Percentiles rank a stretch among this genome's conserved stretches.
phyloP scores from a whole-genome alignment of 53 echinoderm and acorn worm species.

The Paracentrotus lividus region DNA sequence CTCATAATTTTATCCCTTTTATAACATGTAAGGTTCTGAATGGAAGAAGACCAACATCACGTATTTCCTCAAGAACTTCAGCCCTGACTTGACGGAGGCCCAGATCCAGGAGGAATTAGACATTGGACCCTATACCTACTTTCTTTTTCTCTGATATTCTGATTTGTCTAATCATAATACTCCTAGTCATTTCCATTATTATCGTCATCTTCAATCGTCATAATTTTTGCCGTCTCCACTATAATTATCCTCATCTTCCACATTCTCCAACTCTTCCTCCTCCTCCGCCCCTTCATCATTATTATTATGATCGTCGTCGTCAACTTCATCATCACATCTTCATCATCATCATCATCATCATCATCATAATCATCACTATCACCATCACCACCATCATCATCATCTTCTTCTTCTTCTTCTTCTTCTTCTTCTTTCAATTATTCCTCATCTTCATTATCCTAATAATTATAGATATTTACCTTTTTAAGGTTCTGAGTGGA shows the following conservation, averaged over 20 bases:
- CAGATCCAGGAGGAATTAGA: slow-evolving; percentile 74
- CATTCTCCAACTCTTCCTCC: too few relatives aligned
- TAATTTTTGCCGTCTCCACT: too few relatives aligned
- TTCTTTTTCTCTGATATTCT: too few relatives aligned
- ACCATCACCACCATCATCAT: background rate
- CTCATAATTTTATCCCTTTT: too few relatives aligned
- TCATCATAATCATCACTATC: background rate
- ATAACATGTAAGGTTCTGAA: slow-evolving; percentile 71
- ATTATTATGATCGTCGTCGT: background rate
- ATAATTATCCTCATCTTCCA: slow-evolving; percentile 29
- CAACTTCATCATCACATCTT: background rate
- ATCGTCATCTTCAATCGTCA: too few relatives aligned
- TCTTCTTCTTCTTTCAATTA: background rate
- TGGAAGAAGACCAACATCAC: slow-evolving; percentile 80
- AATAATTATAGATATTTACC: too few relatives aligned
- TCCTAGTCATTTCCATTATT: too few relatives aligned
- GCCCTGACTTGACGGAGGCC: slow-evolving; percentile 67
- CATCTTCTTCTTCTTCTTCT: background rate
- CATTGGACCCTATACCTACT: too few relatives aligned
- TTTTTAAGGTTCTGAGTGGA: slow-evolving; percentile 77
- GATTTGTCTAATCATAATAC: too few relatives aligned
- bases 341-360: background rate
- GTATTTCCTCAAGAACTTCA: slow-evolving; percentile 82
- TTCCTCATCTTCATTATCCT: background rate
- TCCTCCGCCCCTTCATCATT: background rate